phyloP scores from a whole-genome alignment of 2,888 invertebrate species.

The Mythimna lalbum region DNA sequence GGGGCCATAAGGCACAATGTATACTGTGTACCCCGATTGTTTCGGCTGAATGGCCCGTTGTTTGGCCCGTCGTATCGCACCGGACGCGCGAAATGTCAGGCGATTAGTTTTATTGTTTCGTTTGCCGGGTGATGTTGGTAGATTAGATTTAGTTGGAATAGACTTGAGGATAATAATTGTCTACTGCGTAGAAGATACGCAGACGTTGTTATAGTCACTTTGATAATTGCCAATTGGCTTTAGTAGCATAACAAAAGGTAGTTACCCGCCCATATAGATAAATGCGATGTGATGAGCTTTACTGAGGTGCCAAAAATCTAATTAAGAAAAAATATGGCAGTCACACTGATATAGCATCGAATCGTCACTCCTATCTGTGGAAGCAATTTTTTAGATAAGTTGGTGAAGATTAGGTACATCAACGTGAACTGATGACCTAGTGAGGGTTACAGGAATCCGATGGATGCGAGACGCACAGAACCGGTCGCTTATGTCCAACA shows the following conservation, averaged over 20 bases:
- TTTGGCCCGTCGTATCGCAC: slow-evolving; percentile 67
- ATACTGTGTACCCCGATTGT: slow-evolving; percentile 66
- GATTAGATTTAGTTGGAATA: slow-evolving; percentile 49
- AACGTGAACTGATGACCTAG: no score
- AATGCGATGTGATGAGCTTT: neutral
- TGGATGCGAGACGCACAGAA: no score
- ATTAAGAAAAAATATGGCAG: no score
- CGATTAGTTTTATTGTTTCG: slow-evolving; percentile 71
- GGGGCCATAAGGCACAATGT: slow-evolving; percentile 72
- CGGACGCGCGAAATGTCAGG: slow-evolving; percentile 69
- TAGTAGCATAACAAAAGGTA: neutral
- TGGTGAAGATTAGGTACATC: no score
- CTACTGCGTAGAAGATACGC: slow-evolving; percentile 16
- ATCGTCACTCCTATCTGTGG: no score
- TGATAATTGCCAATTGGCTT: neutral
- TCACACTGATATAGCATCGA: no score
- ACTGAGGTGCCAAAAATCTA: neutral
- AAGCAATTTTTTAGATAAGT: no score
- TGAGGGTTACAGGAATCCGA: no score
- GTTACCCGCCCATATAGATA: neutral
- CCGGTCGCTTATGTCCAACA: no score
- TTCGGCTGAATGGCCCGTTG: slow-evolving; percentile 69
- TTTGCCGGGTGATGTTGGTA: slow-evolving; percentile 42
- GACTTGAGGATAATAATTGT: slow-evolving; percentile 8
- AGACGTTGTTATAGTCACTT: neutral